A percentile compares a stretch with the other conserved stretches of the same genome.
Conservation (phyloP, 2,888 invertebrate genomes). For the Athalia rosae region DNA sequence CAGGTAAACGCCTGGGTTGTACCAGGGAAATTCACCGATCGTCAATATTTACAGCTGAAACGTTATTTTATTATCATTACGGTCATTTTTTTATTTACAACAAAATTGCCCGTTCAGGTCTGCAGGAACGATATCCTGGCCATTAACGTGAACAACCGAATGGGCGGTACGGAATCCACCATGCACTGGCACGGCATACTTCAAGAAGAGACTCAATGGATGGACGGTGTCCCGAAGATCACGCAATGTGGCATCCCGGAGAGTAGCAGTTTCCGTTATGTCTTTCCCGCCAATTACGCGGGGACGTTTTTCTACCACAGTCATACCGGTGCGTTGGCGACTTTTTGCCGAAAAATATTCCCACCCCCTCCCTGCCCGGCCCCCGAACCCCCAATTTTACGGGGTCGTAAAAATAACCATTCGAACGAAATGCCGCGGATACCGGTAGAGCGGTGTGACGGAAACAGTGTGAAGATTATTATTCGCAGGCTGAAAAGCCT, state of each 20-base stretch:
- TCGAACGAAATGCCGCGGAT: no score
- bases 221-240: conserved; percentile 67
- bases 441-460: neutral
- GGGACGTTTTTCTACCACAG: conserved; percentile 70
- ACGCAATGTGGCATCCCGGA: conserved; percentile 66
- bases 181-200: conserved; percentile 74
- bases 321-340: conserved; percentile 56
- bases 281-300: conserved; percentile 59
- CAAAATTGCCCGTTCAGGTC: conserved; percentile 55
- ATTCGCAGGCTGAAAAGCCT: neutral
- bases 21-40: no score
- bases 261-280: conserved; percentile 60
- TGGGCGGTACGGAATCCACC: conserved; percentile 66
- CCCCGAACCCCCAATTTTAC: no score
- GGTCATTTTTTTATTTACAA: neutral
- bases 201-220: conserved; percentile 59
- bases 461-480: neutral
- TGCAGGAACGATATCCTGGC: conserved; percentile 69
- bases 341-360: neutral
- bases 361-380: neutral
- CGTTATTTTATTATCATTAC: no score
- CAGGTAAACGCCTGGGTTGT: conserved; percentile 64
- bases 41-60: no score
- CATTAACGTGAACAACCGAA: conserved; percentile 68
- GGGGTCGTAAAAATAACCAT: no score